Base-by-base conservation (phyloP, 2,797 vertebrate genomes). In the Sciurus vulgaris region DNA sequence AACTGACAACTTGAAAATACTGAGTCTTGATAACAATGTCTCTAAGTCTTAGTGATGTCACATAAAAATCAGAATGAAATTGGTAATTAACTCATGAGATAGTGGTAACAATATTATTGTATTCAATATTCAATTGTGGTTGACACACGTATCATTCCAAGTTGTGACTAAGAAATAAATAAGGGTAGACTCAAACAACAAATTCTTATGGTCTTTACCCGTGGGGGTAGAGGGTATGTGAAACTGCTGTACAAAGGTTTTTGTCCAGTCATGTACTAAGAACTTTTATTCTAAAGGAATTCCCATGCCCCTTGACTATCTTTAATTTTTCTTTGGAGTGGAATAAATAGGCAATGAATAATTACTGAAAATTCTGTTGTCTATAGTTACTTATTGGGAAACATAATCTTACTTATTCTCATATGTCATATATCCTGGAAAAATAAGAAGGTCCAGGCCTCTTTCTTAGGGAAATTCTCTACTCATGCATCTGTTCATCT, bases 281-380 rank as follows among this genome's bases (percentile, higher is more conserved):
- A 83, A 61, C 47, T 92, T 88, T 91, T 87, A 44, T 73, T 87
- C n/a, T 17, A 14, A 14, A 81, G 38, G n/a, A n/a, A 89, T 67
- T 3, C 6, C 33, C 6, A 1, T 65, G 14, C 1, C 10, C 10
- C 24, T 65, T 59, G 4, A 14, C 9, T 83, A 5, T 30, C 47
- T 82, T 59, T 7, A 81, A 61, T 49, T 54, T n/a, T 35, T 59
- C 3, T 93, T 91, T n/a, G 41, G 41, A 8, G 2, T 86, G 2
- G 26, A 86, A 86, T 38, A 3, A 77, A 86, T 56, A 2, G 69
- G 0, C 33, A 91, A 61, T 86, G 8, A 92, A 44, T 77, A 73
- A 79, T 90, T 76, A 56, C 14, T 90, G 6, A 89, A 63, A 73
- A 54, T 63, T 28, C 17, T 73, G 61, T 61, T 87, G 5, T 69